A percentile compares a stretch with the other conserved stretches of the same genome.
Conservation (phyloP, 2,113 vertebrate species). For the Gymnarchus niloticus region DNA sequence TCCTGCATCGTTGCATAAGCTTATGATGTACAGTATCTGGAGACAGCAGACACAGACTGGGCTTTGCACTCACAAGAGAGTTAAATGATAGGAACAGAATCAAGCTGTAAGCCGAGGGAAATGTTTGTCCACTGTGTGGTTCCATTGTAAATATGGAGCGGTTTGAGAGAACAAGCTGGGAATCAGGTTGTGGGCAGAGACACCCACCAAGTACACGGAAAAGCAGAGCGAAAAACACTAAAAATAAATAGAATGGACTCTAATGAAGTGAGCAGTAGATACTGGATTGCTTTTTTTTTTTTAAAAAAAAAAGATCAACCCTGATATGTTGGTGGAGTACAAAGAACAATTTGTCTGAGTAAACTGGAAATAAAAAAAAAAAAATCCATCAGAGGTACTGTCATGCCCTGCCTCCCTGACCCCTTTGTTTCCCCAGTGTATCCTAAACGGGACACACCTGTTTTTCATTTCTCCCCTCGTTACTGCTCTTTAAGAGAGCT, state of each 20-base stretch:
- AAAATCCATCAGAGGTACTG: not conserved
- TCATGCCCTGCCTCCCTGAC: no score
- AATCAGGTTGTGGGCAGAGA: no score
- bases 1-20: conserved; percentile 16
- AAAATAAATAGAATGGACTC: not conserved
- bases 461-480: no score
- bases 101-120: no score
- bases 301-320: not conserved
- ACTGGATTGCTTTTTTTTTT: not conserved
- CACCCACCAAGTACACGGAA: not conserved
- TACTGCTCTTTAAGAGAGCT: no score
- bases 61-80: not conserved
- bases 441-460: no score
- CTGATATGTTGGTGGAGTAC: not conserved
- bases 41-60: not conserved
- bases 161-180: not conserved
- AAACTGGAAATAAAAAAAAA: not conserved
- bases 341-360: not conserved
- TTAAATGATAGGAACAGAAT: not conserved
- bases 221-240: not conserved
- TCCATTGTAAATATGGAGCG: not conserved
- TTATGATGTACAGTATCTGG: not conserved
- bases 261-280: not conserved
- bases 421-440: no score
- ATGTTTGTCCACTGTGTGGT: not conserved